These are phyloP conservation scores for Lindbergichthys nudifrons DNA, from an alignment of 2,797 vertebrate genomes.

Conservation along the genomic window DNA sequence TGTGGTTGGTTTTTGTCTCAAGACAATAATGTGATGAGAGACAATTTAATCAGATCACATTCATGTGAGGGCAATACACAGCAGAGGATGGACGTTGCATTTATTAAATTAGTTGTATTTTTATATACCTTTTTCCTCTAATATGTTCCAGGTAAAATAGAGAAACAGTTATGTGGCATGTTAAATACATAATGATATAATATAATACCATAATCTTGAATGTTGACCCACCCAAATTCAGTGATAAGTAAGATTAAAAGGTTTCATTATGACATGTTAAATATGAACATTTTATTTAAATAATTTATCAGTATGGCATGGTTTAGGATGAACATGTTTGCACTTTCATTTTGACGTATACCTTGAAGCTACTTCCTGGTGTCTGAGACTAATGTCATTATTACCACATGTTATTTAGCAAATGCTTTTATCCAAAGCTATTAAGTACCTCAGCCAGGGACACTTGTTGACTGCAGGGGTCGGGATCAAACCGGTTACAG, in stretches of 20 bases:
- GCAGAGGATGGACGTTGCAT: neutral
- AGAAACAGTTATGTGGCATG: neutral
- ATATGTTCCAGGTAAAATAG: neutral
- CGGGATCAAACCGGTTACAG: too few species aligned
- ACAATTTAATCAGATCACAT: neutral
- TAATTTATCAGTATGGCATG: neutral
- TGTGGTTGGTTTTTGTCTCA: neutral
- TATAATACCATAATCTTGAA: neutral
- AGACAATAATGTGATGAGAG: neutral
- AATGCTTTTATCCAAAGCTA: too few species aligned
- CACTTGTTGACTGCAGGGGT: too few species aligned
- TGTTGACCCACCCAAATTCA: neutral
- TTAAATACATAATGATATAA: neutral
- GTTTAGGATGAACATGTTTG: neutral
- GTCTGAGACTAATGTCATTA: neutral
- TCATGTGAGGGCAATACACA: neutral
- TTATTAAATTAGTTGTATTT: neutral
- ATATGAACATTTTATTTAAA: too few species aligned
- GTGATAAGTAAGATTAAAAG: too few species aligned
- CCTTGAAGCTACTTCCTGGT: neutral
- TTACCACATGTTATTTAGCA: too few species aligned
- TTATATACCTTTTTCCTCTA: neutral
- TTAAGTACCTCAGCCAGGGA: too few species aligned
- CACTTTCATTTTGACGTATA: neutral
- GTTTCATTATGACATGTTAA: neutral